These are phyloP conservation scores for Hypomecis punctinalis DNA, from an alignment of 2,888 invertebrate species.

Conservation along the genomic window DNA sequence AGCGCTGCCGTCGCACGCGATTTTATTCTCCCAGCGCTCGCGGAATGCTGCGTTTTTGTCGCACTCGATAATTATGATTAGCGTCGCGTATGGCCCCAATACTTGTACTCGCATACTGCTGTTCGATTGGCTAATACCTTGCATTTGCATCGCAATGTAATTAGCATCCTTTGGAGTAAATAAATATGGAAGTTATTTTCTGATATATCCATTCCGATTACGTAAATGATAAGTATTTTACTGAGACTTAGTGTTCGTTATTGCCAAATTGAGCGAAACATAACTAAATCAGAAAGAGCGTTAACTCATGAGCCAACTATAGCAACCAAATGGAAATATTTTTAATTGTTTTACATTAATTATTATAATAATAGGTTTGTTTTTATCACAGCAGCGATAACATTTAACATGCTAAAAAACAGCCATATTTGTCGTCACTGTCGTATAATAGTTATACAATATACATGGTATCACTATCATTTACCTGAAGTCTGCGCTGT, in stretches of 20 bases:
- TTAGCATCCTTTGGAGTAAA: conserved; percentile 2
- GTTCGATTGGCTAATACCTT: conserved; percentile 6
- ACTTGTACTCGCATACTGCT: conserved; percentile 28
- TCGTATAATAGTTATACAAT: background rate
- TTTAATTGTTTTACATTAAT: no score
- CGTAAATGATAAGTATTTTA: no score
- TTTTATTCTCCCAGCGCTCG: conserved; percentile 25
- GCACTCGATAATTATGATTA: conserved; percentile 57
- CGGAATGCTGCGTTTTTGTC: conserved; percentile 71
- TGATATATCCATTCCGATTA: background rate
- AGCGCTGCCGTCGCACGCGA: conserved; percentile 56
- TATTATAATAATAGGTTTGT: no score
- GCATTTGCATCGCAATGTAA: no score
- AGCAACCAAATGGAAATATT: no score
- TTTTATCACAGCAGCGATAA: background rate
- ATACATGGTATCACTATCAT: background rate
- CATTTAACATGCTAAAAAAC: background rate
- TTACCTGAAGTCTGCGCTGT: conserved; percentile 37
- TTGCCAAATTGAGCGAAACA: no score
- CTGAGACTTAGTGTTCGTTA: no score
- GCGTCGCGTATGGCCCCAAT: conserved; percentile 57
- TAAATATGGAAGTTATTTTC: background rate
- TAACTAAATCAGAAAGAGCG: no score
- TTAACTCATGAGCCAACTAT: no score
- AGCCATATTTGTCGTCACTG: no score